A percentile compares a stretch with the other conserved stretches of the same genome.
Conservation (phyloP, 2,888 invertebrate genomes). For the Cremastobaeus sp. region DNA sequence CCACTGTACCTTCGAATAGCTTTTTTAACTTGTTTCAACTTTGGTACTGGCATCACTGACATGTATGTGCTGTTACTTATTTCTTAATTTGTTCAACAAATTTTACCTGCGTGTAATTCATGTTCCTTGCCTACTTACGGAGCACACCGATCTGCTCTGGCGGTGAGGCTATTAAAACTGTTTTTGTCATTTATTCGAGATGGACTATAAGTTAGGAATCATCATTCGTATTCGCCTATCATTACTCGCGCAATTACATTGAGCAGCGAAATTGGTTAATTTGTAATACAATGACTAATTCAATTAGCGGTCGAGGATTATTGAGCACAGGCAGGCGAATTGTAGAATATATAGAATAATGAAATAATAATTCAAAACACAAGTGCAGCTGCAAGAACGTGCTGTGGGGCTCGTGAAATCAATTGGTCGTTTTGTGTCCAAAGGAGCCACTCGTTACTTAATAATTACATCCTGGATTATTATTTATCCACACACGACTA, state of each 20-base stretch:
- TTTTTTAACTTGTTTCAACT: constrained; percentile 45
- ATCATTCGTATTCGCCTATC: not conserved
- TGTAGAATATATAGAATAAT: constrained; percentile 41
- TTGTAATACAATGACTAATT: constrained; percentile 51
- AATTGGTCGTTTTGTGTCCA: constrained; percentile 51
- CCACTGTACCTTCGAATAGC: constrained; percentile 48
- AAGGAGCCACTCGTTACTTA: constrained; percentile 67
- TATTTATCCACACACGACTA: constrained; percentile 49
- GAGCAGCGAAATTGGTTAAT: too few species aligned
- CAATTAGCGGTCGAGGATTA: constrained; percentile 28
- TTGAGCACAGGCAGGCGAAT: constrained; percentile 2
- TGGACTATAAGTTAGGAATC: not conserved
- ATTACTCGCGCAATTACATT: not conserved
- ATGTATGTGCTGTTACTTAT: constrained; percentile 14
- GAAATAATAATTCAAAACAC: constrained; percentile 66
- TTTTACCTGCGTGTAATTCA: not conserved
- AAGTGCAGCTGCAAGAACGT: constrained; percentile 66
- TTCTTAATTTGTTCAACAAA: constrained; percentile 6
- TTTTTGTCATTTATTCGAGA: not conserved
- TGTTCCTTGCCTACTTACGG: too few species aligned
- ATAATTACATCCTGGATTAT: constrained; percentile 65
- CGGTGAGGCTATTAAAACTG: not conserved
- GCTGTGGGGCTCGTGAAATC: constrained; percentile 64
- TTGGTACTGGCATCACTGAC: constrained; percentile 34
- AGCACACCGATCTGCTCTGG: too few species aligned